A percentile compares a stretch with the other conserved stretches of the same genome.
These are phyloP conservation scores for Chiloscyllium plagiosum DNA, from an alignment of 2,113 vertebrate species.

Conservation along the genomic window DNA sequence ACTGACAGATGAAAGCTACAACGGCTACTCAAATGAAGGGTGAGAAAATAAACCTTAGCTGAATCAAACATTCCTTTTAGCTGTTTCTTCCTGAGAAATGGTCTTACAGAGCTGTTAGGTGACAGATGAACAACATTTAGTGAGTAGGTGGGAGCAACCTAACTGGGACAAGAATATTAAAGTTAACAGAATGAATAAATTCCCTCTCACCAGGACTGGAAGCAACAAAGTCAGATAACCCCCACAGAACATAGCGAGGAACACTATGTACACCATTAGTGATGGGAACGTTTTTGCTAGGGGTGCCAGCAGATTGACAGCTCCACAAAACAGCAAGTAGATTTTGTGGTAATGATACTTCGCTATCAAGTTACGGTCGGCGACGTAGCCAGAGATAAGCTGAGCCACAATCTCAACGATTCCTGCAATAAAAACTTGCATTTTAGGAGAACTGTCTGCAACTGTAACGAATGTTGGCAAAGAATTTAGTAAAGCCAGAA, in stretches of 20 bases:
- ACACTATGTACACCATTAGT: constrained; percentile 35
- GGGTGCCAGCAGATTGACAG: constrained; percentile 34
- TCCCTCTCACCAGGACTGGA: constrained; percentile 36
- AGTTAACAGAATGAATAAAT: background rate
- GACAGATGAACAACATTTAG: too few relatives aligned
- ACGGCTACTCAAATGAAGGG: background rate
- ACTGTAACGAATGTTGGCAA: background rate
- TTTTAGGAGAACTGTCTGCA: background rate
- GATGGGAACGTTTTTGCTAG: constrained; percentile 34
- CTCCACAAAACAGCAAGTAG: constrained; percentile 37
- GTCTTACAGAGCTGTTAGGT: background rate
- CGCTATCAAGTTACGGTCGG: constrained; percentile 25
- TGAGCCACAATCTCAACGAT: constrained; percentile 37
- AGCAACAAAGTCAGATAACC: constrained; percentile 37
- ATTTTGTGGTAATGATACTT: constrained; percentile 32
- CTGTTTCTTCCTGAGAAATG: background rate
- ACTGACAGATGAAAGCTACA: background rate
- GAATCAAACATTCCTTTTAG: background rate
- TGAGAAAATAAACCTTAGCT: background rate
- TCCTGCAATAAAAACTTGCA: constrained; percentile 25
- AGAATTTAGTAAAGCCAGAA: background rate
- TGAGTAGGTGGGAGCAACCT: background rate
- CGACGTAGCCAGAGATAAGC: constrained; percentile 38
- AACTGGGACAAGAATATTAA: background rate
- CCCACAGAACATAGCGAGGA: constrained; percentile 34